Percentiles rank a stretch among this genome's conserved stretches.
phyloP scores from a whole-genome alignment of 1,140 invertebrate genomes.

The Hestina assimilis region DNA sequence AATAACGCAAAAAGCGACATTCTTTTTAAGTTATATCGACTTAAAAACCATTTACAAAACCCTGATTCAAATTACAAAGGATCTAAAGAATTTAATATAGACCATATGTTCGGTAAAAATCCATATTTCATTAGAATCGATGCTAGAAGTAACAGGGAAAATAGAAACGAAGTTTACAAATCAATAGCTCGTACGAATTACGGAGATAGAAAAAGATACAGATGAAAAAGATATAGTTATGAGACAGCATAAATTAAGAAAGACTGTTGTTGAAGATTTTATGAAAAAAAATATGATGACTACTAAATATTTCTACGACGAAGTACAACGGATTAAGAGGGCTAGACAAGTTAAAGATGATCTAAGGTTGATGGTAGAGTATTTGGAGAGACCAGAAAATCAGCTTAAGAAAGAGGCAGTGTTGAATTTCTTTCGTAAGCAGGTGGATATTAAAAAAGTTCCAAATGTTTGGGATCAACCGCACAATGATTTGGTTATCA shows the following conservation, averaged over 20 bases:
- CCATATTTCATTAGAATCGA: not conserved
- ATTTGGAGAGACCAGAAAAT: conserved; percentile 31
- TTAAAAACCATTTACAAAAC: not conserved
- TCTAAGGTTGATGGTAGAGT: conserved; percentile 37
- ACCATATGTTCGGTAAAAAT: too few relatives aligned
- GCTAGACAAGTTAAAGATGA: conserved; percentile 26
- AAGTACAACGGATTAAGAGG: conserved; percentile 34
- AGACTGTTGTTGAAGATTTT: conserved; percentile 32
- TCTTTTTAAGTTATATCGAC: too few relatives aligned
- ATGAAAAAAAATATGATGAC: conserved; percentile 30
- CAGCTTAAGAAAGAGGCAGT: conserved; percentile 19
- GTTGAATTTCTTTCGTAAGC: conserved; percentile 21
- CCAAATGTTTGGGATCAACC: conserved; percentile 18
- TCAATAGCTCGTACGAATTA: not conserved
- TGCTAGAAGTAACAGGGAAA: not conserved
- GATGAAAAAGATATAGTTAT: conserved; percentile 2
- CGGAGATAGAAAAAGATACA: not conserved
- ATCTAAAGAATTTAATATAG: too few relatives aligned
- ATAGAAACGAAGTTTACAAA: not conserved
- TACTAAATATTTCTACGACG: conserved; percentile 38
- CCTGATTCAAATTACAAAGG: not conserved
- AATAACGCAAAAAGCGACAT: too few relatives aligned
- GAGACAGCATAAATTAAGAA: conserved; percentile 28
- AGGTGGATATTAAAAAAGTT: not conserved
- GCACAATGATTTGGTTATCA: conserved; percentile 40